A percentile compares a stretch with the other conserved stretches of the same genome.
Conservation (phyloP, 2,797 vertebrate genomes). For the Sylvia borin region DNA sequence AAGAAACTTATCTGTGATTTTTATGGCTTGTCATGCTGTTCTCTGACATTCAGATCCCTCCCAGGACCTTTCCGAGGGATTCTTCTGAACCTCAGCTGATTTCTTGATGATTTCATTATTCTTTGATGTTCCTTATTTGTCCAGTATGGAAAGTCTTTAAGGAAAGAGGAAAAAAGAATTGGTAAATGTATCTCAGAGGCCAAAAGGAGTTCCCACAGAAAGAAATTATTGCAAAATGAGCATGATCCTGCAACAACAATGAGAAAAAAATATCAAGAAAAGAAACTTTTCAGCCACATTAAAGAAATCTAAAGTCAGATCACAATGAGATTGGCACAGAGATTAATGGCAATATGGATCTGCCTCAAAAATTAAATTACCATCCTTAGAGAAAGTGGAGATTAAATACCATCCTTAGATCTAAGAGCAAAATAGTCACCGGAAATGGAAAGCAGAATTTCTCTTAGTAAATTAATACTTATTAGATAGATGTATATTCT, state of each 20-base stretch:
- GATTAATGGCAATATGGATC: background rate
- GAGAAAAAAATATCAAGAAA: background rate
- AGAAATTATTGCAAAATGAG: background rate
- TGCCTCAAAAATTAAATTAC: background rate
- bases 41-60: background rate
- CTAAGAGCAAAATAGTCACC: background rate
- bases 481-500: background rate
- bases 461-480: background rate
- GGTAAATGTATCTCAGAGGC: background rate
- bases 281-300: background rate
- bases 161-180: background rate
- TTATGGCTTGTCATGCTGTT: background rate
- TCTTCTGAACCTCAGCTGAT: background rate
- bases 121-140: background rate
- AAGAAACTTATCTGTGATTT: background rate
- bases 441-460: background rate
- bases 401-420: background rate
- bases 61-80: background rate
- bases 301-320: background rate
- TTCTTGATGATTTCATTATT: background rate
- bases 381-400: background rate
- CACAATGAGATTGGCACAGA: background rate
- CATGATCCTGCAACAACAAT: background rate
- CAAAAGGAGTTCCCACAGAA: background rate
- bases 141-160: background rate